Evolutionary conservation across 2,888 invertebrate genomes (phyloP).

Genomic region (Drosophila borealis): DNA sequence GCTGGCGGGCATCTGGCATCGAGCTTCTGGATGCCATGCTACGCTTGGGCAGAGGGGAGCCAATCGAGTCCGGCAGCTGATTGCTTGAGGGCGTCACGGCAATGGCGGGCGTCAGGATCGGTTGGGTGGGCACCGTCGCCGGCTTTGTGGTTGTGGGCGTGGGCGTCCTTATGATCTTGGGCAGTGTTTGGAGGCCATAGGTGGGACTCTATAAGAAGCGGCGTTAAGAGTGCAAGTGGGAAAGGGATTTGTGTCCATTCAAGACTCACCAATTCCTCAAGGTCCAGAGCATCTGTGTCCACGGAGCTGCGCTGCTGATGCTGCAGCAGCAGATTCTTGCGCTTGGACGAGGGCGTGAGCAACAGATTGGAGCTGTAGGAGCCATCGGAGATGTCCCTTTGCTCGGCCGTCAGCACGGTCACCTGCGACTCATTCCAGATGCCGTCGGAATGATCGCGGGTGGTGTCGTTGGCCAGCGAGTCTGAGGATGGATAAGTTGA

Average conservation of each 20-base stretch:
- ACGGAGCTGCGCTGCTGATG: constrained; percentile 94
- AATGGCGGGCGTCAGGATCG: constrained; percentile 85
- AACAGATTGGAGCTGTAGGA: constrained; percentile 86
- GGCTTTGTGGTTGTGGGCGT: constrained; percentile 65
- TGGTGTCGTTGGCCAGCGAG: constrained; percentile 91
- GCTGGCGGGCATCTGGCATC: constrained; percentile 64
- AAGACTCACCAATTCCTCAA: constrained; percentile 87
- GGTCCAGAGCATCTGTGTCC: constrained; percentile 93
- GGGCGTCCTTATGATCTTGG: constrained; percentile 71
- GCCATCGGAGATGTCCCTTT: constrained; percentile 78
- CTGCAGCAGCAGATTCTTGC: constrained; percentile 91
- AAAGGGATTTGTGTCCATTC: background rate
- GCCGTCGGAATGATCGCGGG: constrained; percentile 93
- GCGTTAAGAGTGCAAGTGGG: background rate
- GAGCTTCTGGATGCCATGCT: constrained; percentile 52
- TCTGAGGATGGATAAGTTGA: constrained; percentile 92
- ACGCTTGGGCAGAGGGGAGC: constrained; percentile 64
- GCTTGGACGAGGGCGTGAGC: constrained; percentile 91
- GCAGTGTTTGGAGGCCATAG: constrained; percentile 72
- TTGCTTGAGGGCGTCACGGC: constrained; percentile 86
- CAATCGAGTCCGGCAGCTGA: constrained; percentile 37
- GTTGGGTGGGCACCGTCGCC: constrained; percentile 41
- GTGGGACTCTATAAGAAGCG: constrained; percentile 74
- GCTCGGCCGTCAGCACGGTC: constrained; percentile 91
- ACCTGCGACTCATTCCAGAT: constrained; percentile 96